These are phyloP conservation scores for Mastomys coucha DNA, from an alignment of 2,113 vertebrate genomes.

Conservation along the genomic window DNA sequence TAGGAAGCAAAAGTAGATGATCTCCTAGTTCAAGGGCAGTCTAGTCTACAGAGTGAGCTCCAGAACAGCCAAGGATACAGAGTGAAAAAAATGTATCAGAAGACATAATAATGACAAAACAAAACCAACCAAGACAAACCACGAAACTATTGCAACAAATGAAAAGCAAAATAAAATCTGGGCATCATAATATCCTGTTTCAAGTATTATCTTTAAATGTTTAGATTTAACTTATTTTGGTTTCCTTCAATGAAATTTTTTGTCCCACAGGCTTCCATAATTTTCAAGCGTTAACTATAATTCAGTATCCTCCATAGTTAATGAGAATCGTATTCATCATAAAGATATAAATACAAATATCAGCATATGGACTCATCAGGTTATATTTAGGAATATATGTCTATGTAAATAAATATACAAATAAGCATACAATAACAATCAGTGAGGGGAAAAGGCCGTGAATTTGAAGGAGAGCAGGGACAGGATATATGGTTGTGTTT, in stretches of 20 bases:
- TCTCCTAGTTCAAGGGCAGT: not conserved
- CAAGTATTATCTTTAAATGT: not conserved
- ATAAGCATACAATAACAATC: not conserved
- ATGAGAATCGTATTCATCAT: not conserved
- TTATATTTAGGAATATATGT: not conserved
- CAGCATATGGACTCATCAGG: not conserved
- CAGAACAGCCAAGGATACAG: not conserved
- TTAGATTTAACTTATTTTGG: not conserved
- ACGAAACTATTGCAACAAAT: not conserved
- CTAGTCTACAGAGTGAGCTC: not conserved
- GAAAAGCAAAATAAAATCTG: not conserved
- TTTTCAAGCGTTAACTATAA: not conserved
- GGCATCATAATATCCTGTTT: not conserved
- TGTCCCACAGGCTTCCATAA: not conserved
- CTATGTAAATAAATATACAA: not conserved
- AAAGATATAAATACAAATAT: not conserved
- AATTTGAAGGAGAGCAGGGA: not conserved
- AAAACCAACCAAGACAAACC: not conserved
- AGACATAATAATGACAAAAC: not conserved
- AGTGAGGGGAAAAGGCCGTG: not conserved
- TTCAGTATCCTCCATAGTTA: not conserved
- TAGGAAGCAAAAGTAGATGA: not conserved
- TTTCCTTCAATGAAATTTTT: not conserved
- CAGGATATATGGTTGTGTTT: not conserved
- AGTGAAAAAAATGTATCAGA: not conserved